A percentile compares a stretch with the other conserved stretches of the same genome.
phyloP scores from a whole-genome alignment of 2,888 invertebrate species.

The Ecliptopera silaceata region DNA sequence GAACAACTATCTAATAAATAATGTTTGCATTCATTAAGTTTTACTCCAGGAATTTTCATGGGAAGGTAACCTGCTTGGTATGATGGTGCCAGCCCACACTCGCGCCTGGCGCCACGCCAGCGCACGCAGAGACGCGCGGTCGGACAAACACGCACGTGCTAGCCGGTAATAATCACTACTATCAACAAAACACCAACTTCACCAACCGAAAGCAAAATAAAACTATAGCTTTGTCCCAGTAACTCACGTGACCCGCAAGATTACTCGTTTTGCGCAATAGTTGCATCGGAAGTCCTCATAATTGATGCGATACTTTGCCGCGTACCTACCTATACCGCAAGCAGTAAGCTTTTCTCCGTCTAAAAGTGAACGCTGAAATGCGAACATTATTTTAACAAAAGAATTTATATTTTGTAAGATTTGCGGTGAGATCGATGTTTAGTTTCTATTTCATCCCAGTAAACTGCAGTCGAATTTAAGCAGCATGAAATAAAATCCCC shows the following conservation, averaged over 20 bases:
- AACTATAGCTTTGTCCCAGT: conserved; percentile 11
- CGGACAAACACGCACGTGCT: conserved; percentile 23
- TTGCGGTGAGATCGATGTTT: conserved; percentile 7
- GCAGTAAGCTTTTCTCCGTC: conserved; percentile 17
- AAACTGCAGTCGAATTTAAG: conserved; percentile 38
- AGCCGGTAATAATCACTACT: conserved; percentile 16
- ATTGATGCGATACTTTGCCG: conserved; percentile 28
- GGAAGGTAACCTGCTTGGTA: conserved; percentile 6
- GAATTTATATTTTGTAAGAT: conserved; percentile 10
- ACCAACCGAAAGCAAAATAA: conserved; percentile 7
- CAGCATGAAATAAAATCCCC: conserved; percentile 53
- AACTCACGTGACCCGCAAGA: conserved; percentile 16
- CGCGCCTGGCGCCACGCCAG: conserved; percentile 32
- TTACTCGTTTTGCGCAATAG: conserved; percentile 29
- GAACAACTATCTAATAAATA: no score
- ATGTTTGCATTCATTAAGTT: no score
- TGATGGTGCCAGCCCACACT: conserved; percentile 29
- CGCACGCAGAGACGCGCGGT: conserved; percentile 14
- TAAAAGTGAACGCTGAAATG: conserved; percentile 9
- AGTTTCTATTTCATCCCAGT: conserved; percentile 26
- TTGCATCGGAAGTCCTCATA: conserved; percentile 26
- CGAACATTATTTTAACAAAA: conserved; percentile 4
- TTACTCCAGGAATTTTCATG: background rate
- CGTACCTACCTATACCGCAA: conserved; percentile 16
- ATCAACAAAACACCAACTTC: conserved; percentile 21